A percentile compares a stretch with the other conserved stretches of the same genome.
Conservation (phyloP, 2,888 invertebrate genomes). For the Amphipyra tragopoginis region DNA sequence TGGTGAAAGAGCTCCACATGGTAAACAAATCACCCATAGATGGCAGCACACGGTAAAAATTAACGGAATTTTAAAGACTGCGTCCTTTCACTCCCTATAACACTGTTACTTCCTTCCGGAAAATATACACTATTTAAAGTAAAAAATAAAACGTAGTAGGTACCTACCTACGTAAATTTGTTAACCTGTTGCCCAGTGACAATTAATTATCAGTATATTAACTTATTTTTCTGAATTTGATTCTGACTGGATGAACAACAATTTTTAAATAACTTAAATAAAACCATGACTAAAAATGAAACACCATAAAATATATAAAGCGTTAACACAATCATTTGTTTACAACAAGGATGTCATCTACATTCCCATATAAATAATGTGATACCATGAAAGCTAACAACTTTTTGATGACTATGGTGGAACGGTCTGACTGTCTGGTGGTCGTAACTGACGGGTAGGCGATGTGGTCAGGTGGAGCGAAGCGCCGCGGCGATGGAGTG, state of each 20-base stretch:
- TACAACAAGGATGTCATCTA: too few species aligned
- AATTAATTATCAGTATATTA: not conserved
- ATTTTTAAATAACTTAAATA: too few species aligned
- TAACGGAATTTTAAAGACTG: constrained; percentile 21
- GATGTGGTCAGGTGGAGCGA: constrained; percentile 83
- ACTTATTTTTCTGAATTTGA: too few species aligned
- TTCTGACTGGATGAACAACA: too few species aligned
- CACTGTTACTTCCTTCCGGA: not conserved
- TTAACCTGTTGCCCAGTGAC: constrained; percentile 36
- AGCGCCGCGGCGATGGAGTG: constrained; percentile 86
- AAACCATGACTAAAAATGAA: too few species aligned
- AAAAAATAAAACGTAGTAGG: too few species aligned
- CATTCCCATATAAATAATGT: too few species aligned
- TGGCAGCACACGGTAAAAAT: constrained; percentile 7
- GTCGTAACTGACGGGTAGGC: constrained; percentile 62
- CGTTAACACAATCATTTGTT: too few species aligned
- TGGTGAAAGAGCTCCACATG: constrained; percentile 2
- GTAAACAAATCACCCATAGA: constrained; percentile 17
- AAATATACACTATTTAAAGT: not conserved
- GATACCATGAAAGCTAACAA: too few species aligned
- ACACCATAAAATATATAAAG: too few species aligned
- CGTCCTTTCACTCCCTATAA: not conserved
- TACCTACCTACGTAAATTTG: constrained; percentile 1
- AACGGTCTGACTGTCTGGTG: constrained; percentile 59
- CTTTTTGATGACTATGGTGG: not conserved